Conservation (phyloP, 2,113 vertebrate species). For the Clinocottus analis region DNA sequence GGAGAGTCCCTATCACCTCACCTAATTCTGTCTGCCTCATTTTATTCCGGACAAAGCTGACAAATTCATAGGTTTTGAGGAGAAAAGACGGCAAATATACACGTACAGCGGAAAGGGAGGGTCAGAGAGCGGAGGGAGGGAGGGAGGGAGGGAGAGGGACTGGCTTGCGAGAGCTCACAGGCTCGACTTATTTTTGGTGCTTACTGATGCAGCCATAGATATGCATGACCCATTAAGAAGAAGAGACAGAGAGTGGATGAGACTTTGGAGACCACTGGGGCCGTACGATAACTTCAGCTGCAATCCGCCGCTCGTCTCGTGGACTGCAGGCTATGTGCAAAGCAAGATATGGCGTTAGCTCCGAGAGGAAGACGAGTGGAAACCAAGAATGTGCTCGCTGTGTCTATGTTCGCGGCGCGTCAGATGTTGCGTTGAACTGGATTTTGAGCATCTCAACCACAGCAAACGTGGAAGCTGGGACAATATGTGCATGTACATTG, state of each 20-base stretch:
- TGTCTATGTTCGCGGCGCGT: not conserved
- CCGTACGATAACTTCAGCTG: conserved; percentile 24
- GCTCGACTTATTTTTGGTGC: conserved; percentile 52
- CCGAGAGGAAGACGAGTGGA: not conserved
- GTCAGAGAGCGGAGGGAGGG: not conserved
- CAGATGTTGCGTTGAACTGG: not conserved
- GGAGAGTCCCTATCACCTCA: conserved; percentile 68
- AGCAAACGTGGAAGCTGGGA: not conserved
- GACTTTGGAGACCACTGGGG: conserved; percentile 29
- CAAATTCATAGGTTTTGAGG: conserved; percentile 64
- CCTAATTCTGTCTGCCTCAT: conserved; percentile 78
- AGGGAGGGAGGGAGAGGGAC: not conserved
- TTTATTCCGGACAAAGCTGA: conserved; percentile 74
- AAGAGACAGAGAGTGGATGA: conserved; percentile 34
- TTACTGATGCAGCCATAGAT: conserved; percentile 45
- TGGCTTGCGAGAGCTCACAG: conserved; percentile 23
- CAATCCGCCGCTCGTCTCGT: conserved; percentile 5
- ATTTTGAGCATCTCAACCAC: not conserved
- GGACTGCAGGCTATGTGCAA: conserved; percentile 4
- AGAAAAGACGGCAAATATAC: conserved; percentile 47
- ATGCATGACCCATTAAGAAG: conserved; percentile 40
- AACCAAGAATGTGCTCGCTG: not conserved
- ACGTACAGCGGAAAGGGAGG: conserved; percentile 6
- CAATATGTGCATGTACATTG: not conserved
- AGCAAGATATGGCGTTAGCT: not conserved